Evolutionary conservation across 2,888 invertebrate genomes (phyloP).

Genomic region (Macrosiphum euphorbiae): DNA sequence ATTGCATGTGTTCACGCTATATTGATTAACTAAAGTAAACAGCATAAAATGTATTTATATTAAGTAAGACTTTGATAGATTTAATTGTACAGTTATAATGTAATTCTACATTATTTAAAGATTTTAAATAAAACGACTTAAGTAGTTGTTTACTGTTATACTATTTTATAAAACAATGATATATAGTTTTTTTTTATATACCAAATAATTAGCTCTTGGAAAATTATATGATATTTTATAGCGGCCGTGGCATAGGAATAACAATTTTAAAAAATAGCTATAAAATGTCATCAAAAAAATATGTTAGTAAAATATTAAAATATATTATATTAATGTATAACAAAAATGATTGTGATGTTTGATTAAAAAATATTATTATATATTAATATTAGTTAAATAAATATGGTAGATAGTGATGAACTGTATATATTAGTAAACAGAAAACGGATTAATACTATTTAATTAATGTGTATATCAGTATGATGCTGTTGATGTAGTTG

Average conservation of each 20-base stretch:
- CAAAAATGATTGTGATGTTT: slow-evolving; percentile 22
- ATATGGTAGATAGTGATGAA: not conserved
- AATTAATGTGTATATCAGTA: slow-evolving; percentile 20
- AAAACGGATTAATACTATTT: not conserved
- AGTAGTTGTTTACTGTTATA: not conserved
- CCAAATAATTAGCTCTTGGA: slow-evolving; percentile 24
- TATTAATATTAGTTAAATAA: slow-evolving; percentile 17
- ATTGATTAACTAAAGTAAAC: not conserved
- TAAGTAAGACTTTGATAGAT: not conserved
- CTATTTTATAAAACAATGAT: not conserved
- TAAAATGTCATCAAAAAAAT: slow-evolving; percentile 10
- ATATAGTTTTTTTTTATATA: not conserved
- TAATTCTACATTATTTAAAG: not conserved
- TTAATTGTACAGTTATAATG: not conserved
- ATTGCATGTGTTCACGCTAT: not conserved
- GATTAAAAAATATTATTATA: not conserved
- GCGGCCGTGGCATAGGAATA: not conserved
- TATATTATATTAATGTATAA: not conserved
- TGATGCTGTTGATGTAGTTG: slow-evolving; percentile 32
- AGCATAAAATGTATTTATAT: not conserved
- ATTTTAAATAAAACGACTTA: not conserved
- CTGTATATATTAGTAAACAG: slow-evolving; percentile 31
- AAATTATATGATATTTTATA: slow-evolving; percentile 13
- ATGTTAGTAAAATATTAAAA: not conserved
- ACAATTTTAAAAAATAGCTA: slow-evolving; percentile 7